Evolutionary conservation across 2,113 vertebrate genomes (phyloP).

Genomic region (Amazona guildingii): DNA sequence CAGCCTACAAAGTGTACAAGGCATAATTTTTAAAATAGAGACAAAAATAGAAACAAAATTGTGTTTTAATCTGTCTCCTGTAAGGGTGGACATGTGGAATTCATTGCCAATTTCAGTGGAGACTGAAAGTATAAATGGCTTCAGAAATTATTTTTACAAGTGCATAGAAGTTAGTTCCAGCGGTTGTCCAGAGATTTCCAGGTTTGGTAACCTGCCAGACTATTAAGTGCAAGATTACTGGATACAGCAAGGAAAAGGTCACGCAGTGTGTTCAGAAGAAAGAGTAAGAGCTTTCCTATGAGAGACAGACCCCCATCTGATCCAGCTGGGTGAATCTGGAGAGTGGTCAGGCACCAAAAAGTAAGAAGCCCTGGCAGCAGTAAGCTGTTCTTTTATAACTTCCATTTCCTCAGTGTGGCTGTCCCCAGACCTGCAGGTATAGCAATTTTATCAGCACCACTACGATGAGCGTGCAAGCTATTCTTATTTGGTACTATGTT

Average conservation of each 20-base stretch:
- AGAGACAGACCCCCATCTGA: not conserved
- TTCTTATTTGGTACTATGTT: not conserved
- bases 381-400: not conserved
- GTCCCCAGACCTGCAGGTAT: not conserved
- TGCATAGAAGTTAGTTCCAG: not conserved
- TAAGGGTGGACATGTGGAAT: not conserved
- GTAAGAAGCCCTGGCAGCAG: not conserved
- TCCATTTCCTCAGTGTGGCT: not conserved
- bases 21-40: not conserved
- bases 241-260: not conserved
- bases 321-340: not conserved
- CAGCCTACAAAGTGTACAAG: not conserved
- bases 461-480: fast-evolving
- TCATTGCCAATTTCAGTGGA: not conserved
- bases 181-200: not conserved
- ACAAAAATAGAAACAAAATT: not conserved
- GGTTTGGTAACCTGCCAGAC: not conserved
- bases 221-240: not conserved
- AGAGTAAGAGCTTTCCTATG: not conserved
- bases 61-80: not conserved
- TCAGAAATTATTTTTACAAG: not conserved
- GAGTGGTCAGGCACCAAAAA: not conserved
- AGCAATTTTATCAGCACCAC: not conserved
- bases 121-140: not conserved
- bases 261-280: not conserved